These are phyloP conservation scores for Unio delphinus DNA, from an alignment of 2,888 invertebrate genomes.

Conservation along the genomic window DNA sequence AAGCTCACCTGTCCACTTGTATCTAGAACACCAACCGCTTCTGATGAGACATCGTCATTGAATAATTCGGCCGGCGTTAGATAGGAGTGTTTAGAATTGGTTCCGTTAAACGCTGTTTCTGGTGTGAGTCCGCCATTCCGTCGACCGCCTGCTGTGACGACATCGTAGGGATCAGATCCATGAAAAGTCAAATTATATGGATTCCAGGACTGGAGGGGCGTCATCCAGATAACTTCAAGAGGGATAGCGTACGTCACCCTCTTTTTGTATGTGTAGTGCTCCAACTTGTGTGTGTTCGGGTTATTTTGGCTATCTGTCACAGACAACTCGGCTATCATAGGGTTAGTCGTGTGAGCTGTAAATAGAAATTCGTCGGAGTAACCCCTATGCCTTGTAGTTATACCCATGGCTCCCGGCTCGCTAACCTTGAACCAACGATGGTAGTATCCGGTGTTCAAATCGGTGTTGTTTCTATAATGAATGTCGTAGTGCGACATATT, in stretches of 20 bases:
- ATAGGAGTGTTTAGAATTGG: conserved; percentile 29
- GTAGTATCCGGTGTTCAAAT: conserved; percentile 27
- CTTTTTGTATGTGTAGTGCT: conserved; percentile 12
- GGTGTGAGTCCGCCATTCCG: conserved; percentile 24
- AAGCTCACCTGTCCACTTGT: conserved; percentile 19
- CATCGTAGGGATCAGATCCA: background rate
- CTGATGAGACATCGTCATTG: conserved; percentile 1
- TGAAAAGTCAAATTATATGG: conserved; percentile 48
- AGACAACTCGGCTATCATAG: conserved; percentile 19
- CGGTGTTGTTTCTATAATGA: conserved; percentile 15
- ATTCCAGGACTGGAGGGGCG: conserved; percentile 60
- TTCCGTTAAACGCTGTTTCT: conserved; percentile 44
- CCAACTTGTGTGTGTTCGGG: background rate
- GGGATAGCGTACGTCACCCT: conserved; percentile 58
- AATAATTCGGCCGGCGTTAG: conserved; percentile 46
- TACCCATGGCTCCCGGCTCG: conserved; percentile 30
- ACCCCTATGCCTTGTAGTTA: conserved; percentile 24
- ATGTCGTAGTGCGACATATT: conserved; percentile 19
- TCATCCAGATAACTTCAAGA: conserved; percentile 59
- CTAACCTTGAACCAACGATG: conserved; percentile 23
- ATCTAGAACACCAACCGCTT: conserved; percentile 47
- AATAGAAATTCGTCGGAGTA: conserved; percentile 34
- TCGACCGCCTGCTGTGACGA: too few species aligned
- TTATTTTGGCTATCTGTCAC: conserved; percentile 12
- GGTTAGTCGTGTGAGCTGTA: conserved; percentile 25